These are phyloP conservation scores for Drosophila ogumai DNA, from an alignment of 1,140 invertebrate species.

Conservation along the genomic window DNA sequence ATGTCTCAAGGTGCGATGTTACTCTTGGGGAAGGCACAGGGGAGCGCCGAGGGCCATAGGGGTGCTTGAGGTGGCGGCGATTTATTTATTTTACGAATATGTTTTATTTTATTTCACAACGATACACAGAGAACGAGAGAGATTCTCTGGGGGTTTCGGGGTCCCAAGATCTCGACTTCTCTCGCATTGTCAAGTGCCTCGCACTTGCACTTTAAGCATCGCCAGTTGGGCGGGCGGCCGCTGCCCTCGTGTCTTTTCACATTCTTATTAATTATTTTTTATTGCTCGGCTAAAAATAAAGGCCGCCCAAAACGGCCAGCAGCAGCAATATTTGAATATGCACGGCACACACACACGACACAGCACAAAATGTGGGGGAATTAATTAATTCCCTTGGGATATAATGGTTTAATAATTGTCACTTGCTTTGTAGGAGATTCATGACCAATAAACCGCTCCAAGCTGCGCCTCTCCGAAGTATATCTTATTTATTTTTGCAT, in stretches of 20 bases:
- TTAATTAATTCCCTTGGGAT: conserved; percentile 35
- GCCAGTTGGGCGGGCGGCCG: conserved; percentile 1
- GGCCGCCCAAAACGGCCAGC: conserved; percentile 24
- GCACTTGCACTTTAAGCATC: conserved; percentile 64
- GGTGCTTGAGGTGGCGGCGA: conserved; percentile 14
- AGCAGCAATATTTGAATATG: conserved; percentile 21
- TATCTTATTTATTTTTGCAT: conserved; percentile 45
- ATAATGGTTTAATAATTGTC: conserved; percentile 22
- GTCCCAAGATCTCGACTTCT: conserved; percentile 6
- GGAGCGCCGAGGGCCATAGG: conserved; percentile 1
- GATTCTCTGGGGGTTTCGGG: conserved; percentile 14
- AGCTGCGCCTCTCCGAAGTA: conserved; percentile 29
- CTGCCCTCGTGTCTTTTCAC: conserved; percentile 31
- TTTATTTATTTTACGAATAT: conserved; percentile 79
- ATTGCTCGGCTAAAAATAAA: conserved; percentile 63
- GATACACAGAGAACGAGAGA: conserved; percentile 27
- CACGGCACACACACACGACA: conserved; percentile 8
- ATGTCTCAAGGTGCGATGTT: conserved; percentile 62
- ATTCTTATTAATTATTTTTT: conserved; percentile 62
- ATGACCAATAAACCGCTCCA: conserved; percentile 43
- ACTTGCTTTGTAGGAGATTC: conserved; percentile 81
- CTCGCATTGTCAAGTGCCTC: conserved; percentile 48
- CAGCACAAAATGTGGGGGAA: background rate
- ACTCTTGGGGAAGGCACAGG: background rate
- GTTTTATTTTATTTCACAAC: conserved; percentile 73